Evolutionary conservation across 2,888 invertebrate species (phyloP).

Genomic region (Nipponacmea schrenckii): DNA sequence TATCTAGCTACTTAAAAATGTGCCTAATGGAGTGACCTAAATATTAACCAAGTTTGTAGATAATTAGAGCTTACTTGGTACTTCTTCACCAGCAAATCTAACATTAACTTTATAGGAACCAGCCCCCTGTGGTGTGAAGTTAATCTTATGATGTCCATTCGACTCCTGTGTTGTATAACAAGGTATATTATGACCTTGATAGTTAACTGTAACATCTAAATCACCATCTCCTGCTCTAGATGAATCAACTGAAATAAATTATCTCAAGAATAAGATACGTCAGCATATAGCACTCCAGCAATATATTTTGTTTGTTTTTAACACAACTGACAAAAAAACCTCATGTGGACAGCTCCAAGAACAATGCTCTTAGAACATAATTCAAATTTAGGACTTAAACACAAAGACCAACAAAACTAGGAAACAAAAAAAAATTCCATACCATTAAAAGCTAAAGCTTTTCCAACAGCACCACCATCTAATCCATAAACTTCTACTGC

Average conservation of each 20-base stretch:
- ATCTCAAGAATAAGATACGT: not conserved
- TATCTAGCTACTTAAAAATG: too few relatives aligned
- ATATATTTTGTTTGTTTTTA: not conserved
- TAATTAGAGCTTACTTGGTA: constrained; percentile 72
- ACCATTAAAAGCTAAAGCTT: constrained; percentile 71
- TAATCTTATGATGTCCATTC: constrained; percentile 71
- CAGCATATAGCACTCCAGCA: not conserved
- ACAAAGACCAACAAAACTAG: too few relatives aligned
- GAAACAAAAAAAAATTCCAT: constrained; percentile 8
- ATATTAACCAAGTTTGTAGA: too few relatives aligned
- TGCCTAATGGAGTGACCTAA: too few relatives aligned
- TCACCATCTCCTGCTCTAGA: constrained; percentile 88
- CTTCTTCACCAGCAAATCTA: constrained; percentile 91
- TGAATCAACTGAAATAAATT: constrained; percentile 73
- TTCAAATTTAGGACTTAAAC: too few relatives aligned
- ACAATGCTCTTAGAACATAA: too few relatives aligned
- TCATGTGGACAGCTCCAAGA: not conserved
- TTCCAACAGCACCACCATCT: constrained; percentile 72
- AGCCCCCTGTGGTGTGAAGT: constrained; percentile 72
- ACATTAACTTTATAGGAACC: constrained; percentile 83
- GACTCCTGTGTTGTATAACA: constrained; percentile 81
- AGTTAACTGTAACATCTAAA: constrained; percentile 86
- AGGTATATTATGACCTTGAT: constrained; percentile 73
- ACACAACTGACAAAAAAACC: not conserved
- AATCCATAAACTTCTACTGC: constrained; percentile 77